Evolutionary conservation across 2,113 vertebrate species (phyloP).

Genomic region (Lycaon pictus): DNA sequence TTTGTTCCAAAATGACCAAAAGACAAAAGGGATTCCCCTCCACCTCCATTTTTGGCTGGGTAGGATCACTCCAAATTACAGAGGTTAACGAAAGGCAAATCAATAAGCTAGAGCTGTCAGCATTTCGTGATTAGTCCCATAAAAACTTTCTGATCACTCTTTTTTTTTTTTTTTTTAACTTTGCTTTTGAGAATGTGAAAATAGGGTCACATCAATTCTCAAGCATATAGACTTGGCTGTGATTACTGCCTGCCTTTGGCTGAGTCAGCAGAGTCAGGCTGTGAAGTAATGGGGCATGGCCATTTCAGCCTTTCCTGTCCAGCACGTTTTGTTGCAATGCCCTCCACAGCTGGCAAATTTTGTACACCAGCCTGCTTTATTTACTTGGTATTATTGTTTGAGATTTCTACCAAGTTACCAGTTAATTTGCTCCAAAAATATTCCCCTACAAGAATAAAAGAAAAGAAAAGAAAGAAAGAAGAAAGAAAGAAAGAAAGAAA

Average conservation of each 20-base stretch:
- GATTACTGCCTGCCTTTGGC: constrained; percentile 88
- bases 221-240: constrained; percentile 88
- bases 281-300: constrained; percentile 87
- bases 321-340: constrained; percentile 84
- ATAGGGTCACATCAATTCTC: constrained; percentile 90
- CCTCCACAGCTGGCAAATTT: constrained; percentile 85
- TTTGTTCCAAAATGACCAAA: constrained; percentile 65
- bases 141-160: constrained; percentile 66
- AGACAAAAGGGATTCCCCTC: constrained; percentile 68
- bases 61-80: constrained; percentile 57
- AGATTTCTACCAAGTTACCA: not conserved
- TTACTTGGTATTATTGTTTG: not conserved
- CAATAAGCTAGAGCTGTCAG: constrained; percentile 52
- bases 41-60: not conserved
- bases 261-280: constrained; percentile 87
- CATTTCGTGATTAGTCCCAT: constrained; percentile 30
- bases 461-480: not conserved
- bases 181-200: constrained; percentile 88
- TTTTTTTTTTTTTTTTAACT: constrained; percentile 55
- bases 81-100: constrained; percentile 62
- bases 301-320: constrained; percentile 37
- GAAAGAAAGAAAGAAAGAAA: not conserved
- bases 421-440: not conserved
- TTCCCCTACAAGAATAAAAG: not conserved
- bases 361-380: rapidly evolving